Conservation (phyloP, 2,113 vertebrate genomes). For the Lophochroa leadbeateri region DNA sequence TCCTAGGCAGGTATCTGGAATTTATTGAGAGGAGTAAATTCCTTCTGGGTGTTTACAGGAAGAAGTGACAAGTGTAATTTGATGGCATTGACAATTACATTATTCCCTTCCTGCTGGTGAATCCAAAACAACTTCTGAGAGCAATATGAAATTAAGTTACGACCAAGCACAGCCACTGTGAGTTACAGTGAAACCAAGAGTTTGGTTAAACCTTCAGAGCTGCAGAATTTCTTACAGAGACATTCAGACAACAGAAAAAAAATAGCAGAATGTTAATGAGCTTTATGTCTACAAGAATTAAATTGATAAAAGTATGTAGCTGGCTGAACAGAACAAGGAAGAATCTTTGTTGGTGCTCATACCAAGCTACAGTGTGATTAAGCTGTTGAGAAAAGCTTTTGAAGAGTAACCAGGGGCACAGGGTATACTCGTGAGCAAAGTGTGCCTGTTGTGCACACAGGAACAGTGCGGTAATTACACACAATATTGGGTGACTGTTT, state of each 20-base stretch:
- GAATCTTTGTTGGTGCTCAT: neutral
- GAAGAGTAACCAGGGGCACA: neutral
- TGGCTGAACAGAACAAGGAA: neutral
- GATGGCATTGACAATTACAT: neutral
- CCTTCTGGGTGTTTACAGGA: constrained; percentile 18
- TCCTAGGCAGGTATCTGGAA: neutral
- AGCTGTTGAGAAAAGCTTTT: neutral
- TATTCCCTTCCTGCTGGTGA: neutral
- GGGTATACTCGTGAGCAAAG: neutral
- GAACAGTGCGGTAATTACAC: neutral
- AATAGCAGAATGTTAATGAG: neutral
- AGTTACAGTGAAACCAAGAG: neutral
- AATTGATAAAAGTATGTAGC: neutral
- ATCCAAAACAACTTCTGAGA: constrained; percentile 13
- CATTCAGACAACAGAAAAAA: neutral
- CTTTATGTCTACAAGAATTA: neutral
- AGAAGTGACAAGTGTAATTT: constrained; percentile 36
- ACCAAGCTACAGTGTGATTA: neutral
- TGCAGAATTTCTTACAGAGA: neutral
- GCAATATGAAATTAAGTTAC: neutral
- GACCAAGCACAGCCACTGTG: neutral
- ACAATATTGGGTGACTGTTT: neutral
- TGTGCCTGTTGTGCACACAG: neutral
- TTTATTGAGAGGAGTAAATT: constrained; percentile 45
- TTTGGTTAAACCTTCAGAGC: neutral